A percentile compares a stretch with the other conserved stretches of the same genome.
Conservation (phyloP, 2,113 vertebrate species). For the Thamnaconus septentrionalis region DNA sequence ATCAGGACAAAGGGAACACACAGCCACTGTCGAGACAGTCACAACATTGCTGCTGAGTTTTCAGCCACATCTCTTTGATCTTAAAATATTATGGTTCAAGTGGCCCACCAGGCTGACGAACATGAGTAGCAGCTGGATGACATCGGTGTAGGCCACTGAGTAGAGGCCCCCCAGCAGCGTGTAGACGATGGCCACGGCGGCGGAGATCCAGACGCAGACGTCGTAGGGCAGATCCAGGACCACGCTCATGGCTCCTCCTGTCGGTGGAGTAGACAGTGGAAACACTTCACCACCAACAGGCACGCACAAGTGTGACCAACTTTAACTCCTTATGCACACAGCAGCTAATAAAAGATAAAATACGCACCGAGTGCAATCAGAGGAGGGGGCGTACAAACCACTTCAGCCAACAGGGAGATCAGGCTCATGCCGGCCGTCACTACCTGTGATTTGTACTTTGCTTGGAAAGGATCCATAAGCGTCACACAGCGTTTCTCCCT, state of each 20-base stretch:
- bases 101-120: slow-evolving; percentile 67
- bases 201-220: slow-evolving; percentile 66
- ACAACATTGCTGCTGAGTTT: too few species aligned
- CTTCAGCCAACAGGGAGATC: slow-evolving; percentile 26
- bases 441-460: slow-evolving; percentile 34
- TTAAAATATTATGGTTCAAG: too few species aligned
- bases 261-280: neutral
- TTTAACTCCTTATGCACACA: too few species aligned
- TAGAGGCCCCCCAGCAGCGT: too few species aligned
- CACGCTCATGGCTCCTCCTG: slow-evolving; percentile 67
- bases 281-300: too few species aligned
- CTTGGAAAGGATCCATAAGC: slow-evolving; percentile 28
- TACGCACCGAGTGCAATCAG: slow-evolving; percentile 75
- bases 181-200: slow-evolving; percentile 71
- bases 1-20: slow-evolving; percentile 34
- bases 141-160: too few species aligned
- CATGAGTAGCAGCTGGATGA: slow-evolving; percentile 65
- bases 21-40: too few species aligned
- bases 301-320: too few species aligned
- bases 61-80: too few species aligned
- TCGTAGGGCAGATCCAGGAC: slow-evolving; percentile 61
- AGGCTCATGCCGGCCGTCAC: neutral
- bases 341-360: too few species aligned
- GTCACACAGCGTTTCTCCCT: slow-evolving; percentile 22
- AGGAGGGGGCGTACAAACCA: slow-evolving; percentile 74